Conservation (phyloP, 2,797 vertebrate species). For the Mallotus villosus region DNA sequence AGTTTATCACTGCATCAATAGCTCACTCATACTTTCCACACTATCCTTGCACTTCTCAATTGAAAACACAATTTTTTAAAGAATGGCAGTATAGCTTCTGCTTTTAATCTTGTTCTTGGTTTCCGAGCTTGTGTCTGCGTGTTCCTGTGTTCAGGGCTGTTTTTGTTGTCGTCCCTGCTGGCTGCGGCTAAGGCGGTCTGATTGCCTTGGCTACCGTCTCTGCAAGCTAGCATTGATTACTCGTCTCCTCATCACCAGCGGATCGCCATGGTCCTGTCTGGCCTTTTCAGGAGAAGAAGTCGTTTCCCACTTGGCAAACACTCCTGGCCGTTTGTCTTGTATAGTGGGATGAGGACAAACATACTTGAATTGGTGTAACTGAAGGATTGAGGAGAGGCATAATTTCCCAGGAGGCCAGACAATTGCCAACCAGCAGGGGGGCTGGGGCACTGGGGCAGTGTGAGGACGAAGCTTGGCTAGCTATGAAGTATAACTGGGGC, state of each 20-base stretch:
- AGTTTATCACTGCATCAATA: conserved; percentile 5
- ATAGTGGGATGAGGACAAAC: neutral
- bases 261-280: too few species aligned
- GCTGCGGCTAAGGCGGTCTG: neutral
- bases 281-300: neutral
- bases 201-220: conserved; percentile 4
- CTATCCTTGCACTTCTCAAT: too few species aligned
- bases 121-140: too few species aligned
- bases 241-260: conserved; percentile 4
- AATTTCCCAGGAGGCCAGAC: neutral
- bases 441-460: neutral
- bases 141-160: too few species aligned
- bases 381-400: neutral
- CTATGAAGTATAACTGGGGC: too few species aligned
- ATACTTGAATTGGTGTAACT: neutral
- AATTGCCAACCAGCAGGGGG: neutral
- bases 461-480: neutral
- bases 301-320: conserved; percentile 4
- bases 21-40: too few species aligned
- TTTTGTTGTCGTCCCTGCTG: too few species aligned
- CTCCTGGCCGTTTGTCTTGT: neutral
- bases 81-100: too few species aligned
- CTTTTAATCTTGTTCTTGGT: too few species aligned
- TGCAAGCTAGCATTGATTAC: conserved; percentile 2
- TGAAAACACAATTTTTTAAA: too few species aligned